phyloP scores from a whole-genome alignment of 1,140 invertebrate genomes.

The Drosophila novamexicana region DNA sequence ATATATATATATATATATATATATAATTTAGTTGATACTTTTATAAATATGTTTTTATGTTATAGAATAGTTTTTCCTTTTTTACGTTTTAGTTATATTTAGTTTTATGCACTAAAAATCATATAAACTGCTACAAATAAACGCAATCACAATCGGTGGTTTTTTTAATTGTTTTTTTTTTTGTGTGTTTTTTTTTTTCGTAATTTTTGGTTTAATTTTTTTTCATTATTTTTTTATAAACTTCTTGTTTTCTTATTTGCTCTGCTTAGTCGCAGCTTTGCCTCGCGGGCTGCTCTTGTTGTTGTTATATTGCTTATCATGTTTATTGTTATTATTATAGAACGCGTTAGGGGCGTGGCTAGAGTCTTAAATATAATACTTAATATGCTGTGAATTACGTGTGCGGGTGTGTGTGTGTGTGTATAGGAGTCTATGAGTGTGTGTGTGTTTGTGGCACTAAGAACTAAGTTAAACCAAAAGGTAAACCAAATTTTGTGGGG shows the following conservation, averaged over 20 bases:
- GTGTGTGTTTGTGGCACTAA: slow-evolving; percentile 46
- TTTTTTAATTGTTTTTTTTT: slow-evolving; percentile 71
- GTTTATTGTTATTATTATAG: slow-evolving; percentile 60
- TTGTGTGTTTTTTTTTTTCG: slow-evolving; percentile 31
- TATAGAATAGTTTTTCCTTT: slow-evolving; percentile 48
- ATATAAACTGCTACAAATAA: slow-evolving; percentile 83
- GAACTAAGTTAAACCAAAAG: slow-evolving; percentile 59
- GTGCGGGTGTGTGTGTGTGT: slow-evolving; percentile 1
- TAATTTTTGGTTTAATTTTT: slow-evolving; percentile 62
- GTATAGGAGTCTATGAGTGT: not conserved
- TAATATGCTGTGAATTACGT: slow-evolving; percentile 62
- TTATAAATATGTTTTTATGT: slow-evolving; percentile 55
- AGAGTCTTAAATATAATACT: slow-evolving; percentile 77
- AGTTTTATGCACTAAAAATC: slow-evolving; percentile 76
- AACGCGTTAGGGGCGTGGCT: slow-evolving; percentile 36
- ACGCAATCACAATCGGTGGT: slow-evolving; percentile 84
- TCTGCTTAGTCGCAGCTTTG: slow-evolving; percentile 37
- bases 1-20: not conserved
- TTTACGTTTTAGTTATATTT: slow-evolving; percentile 52
- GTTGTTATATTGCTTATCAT: slow-evolving; percentile 71
- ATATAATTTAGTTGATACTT: slow-evolving; percentile 25
- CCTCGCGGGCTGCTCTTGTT: slow-evolving; percentile 32
- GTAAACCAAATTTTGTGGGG: slow-evolving; percentile 53
- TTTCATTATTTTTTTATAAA: slow-evolving; percentile 35
- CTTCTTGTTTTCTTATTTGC: slow-evolving; percentile 38